Evolutionary conservation across 92 coral and sea anemone genomes (phyloP).

Genomic region (Ricordea florida): DNA sequence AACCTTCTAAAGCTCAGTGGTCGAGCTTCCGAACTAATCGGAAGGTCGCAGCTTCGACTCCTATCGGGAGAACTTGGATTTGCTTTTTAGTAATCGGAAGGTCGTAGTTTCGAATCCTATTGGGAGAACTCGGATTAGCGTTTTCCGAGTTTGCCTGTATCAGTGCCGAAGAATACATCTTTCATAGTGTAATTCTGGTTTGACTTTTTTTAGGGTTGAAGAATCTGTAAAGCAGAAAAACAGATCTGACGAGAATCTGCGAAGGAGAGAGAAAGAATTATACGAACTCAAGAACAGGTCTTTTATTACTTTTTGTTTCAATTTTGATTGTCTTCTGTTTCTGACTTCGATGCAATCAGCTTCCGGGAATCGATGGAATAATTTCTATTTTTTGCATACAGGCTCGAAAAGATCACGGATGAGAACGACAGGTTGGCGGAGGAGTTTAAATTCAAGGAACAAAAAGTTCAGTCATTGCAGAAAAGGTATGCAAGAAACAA

Average conservation of each 20-base stretch:
- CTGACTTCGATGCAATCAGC: too few relatives aligned
- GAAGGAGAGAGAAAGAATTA: constrained; percentile 76
- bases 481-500: constrained; percentile 62
- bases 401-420: constrained; percentile 74
- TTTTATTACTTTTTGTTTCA: too few relatives aligned
- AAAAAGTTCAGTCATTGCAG: constrained; percentile 79
- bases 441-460: constrained; percentile 74
- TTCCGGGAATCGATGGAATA: too few relatives aligned
- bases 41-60: too few relatives aligned
- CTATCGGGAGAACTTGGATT: too few relatives aligned
- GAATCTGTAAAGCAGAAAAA: constrained; percentile 61
- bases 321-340: too few relatives aligned
- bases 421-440: constrained; percentile 74
- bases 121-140: background rate
- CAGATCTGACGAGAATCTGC: constrained; percentile 74
- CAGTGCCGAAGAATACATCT: too few relatives aligned
- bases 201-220: constrained; percentile 51
- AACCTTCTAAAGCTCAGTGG: too few relatives aligned
- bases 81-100: too few relatives aligned
- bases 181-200: background rate
- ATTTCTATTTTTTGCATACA: background rate
- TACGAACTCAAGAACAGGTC: constrained; percentile 90
- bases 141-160: too few relatives aligned
- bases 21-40: too few relatives aligned
- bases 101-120: background rate